phyloP scores from a whole-genome alignment of 2,888 invertebrate genomes.

The Strigamia crassipes region DNA sequence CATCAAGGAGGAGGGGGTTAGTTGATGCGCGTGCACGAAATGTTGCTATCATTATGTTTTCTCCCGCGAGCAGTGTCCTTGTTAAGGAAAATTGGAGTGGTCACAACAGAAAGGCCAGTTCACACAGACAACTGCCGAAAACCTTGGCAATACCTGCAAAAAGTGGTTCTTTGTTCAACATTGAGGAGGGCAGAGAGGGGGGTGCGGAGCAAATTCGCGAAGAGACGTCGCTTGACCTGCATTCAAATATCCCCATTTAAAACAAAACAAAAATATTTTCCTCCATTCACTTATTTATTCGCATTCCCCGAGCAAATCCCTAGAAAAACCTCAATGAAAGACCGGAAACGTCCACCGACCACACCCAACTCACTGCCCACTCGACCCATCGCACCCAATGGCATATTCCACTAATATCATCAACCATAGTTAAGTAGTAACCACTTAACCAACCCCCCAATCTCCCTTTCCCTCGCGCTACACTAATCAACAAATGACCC shows the following conservation, averaged over 20 bases:
- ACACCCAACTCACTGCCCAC: not conserved
- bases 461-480: not conserved
- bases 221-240: constrained; percentile 29
- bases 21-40: constrained; percentile 24
- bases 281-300: too few relatives aligned
- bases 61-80: constrained; percentile 37
- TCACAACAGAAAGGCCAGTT: constrained; percentile 34
- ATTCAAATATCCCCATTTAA: not conserved
- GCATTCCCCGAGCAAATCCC: not conserved
- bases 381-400: not conserved
- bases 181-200: not conserved
- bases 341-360: not conserved
- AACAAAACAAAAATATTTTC: not conserved
- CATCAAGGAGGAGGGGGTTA: not conserved
- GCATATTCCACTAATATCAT: constrained; percentile 25
- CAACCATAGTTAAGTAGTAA: constrained; percentile 19
- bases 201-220: not conserved
- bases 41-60: constrained; percentile 42
- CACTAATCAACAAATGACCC: constrained; percentile 25
- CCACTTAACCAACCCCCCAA: constrained; percentile 8
- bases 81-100: constrained; percentile 40
- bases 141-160: constrained; percentile 39
- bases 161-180: constrained; percentile 33
- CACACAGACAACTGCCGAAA: constrained; percentile 33
- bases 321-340: not conserved